Evolutionary conservation across 2,888 invertebrate species (phyloP).

Genomic region (Lottia scabra): DNA sequence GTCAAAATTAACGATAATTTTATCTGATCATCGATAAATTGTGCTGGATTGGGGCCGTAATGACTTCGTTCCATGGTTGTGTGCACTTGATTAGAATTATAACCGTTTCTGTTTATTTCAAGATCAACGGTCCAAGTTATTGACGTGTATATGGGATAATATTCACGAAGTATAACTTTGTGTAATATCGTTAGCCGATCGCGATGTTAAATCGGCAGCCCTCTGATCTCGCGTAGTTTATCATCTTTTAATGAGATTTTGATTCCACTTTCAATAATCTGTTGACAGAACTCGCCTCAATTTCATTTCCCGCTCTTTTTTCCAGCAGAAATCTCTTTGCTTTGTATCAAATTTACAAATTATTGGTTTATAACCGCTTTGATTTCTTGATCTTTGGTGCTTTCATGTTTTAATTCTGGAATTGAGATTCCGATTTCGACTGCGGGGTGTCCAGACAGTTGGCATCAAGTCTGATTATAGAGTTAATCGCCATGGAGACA

Average conservation of each 20-base stretch:
- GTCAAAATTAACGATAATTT: background rate
- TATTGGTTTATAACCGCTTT: no score
- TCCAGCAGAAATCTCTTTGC: background rate
- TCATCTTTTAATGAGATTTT: conserved; percentile 7
- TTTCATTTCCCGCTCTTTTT: background rate
- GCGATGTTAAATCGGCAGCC: background rate
- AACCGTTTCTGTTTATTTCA: background rate
- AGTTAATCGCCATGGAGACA: no score
- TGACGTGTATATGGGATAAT: no score
- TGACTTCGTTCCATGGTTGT: background rate
- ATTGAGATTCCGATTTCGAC: no score
- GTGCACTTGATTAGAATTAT: background rate
- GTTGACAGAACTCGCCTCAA: background rate
- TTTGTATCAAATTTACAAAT: no score
- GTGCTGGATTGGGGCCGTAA: background rate
- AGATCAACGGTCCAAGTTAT: no score
- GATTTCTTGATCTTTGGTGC: no score
- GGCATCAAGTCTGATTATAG: no score
- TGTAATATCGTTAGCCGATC: background rate
- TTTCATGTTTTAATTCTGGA: no score
- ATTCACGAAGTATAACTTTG: no score
- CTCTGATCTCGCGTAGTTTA: background rate
- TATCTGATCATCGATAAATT: background rate
- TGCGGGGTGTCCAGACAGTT: no score
- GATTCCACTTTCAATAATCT: background rate